Percentiles rank a stretch among this genome's conserved stretches.
phyloP scores from a whole-genome alignment of 2,888 invertebrate species.

The Drosophila atripex region DNA sequence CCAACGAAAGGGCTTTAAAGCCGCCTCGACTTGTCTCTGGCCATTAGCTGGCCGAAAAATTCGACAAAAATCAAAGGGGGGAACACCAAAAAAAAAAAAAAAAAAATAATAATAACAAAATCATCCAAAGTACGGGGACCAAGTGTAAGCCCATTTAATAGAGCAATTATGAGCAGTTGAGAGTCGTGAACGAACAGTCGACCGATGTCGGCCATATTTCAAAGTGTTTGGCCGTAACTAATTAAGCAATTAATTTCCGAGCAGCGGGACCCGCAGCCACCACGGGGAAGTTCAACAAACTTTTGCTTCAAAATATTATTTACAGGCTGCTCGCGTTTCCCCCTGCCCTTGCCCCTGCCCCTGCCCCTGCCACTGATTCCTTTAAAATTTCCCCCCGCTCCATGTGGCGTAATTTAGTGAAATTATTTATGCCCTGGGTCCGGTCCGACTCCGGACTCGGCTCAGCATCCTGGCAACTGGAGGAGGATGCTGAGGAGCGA shows the following conservation, averaged over 20 bases:
- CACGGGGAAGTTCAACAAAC: conserved; percentile 71
- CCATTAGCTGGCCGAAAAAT: conserved; percentile 60
- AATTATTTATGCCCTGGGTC: conserved; percentile 56
- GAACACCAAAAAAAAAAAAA: conserved; percentile 18
- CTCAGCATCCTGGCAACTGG: conserved; percentile 38
- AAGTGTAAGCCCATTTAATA: conserved; percentile 75
- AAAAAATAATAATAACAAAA: too few species aligned
- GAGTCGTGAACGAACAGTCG: conserved; percentile 53
- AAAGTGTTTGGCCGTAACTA: conserved; percentile 79
- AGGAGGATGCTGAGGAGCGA: conserved; percentile 4
- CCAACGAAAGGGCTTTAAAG: conserved; percentile 41
- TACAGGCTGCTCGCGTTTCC: conserved; percentile 41
- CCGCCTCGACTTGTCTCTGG: conserved; percentile 39
- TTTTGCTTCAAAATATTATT: conserved; percentile 63
- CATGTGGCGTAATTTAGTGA: conserved; percentile 50
- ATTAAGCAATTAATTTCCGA: conserved; percentile 80
- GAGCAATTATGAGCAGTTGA: conserved; percentile 79
- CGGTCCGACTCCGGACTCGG: conserved; percentile 2
- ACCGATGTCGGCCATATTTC: conserved; percentile 75
- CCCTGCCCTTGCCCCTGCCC: conserved; percentile 20
- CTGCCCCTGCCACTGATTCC: conserved; percentile 25
- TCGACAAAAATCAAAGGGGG: conserved; percentile 21
- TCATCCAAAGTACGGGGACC: conserved; percentile 29
- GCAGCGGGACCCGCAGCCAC: conserved; percentile 45
- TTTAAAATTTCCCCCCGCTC: conserved; percentile 28